Conservation (phyloP, 1,140 invertebrate species). For the Trichonephila inaurata region DNA sequence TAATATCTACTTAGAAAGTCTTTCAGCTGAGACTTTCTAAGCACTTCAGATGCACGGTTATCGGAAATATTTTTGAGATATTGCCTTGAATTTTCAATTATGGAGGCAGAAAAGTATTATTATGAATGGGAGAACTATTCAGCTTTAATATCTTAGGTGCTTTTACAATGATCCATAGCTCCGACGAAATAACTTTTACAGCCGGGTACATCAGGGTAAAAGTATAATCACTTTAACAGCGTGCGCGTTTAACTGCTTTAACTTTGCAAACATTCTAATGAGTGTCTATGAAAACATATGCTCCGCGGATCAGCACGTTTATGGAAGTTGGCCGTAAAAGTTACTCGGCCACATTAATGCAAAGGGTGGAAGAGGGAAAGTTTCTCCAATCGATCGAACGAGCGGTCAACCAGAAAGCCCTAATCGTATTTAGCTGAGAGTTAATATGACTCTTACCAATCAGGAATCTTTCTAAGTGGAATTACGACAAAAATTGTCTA, state of each 20-base stretch:
- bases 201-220: background rate
- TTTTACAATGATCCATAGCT: background rate
- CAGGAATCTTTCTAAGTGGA: background rate
- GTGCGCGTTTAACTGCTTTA: background rate
- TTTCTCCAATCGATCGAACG: background rate
- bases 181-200: background rate
- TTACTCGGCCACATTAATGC: constrained; percentile 14
- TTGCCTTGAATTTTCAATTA: background rate
- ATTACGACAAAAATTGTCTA: background rate
- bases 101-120: background rate
- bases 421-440: background rate
- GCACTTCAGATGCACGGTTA: no score
- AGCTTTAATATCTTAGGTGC: background rate
- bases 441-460: constrained; percentile 18
- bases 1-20: no score
- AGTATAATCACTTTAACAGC: constrained; percentile 2
- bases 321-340: constrained; percentile 16
- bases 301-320: background rate
- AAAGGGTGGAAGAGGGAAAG: background rate
- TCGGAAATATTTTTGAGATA: background rate
- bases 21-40: no score
- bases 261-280: constrained; percentile 6
- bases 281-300: constrained; percentile 6
- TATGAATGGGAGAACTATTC: background rate
- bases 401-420: constrained; percentile 18